Percentiles rank a stretch among this genome's conserved stretches.
Evolutionary conservation across 2,113 vertebrate species (phyloP).

Genomic region (Rattus rattus): DNA sequence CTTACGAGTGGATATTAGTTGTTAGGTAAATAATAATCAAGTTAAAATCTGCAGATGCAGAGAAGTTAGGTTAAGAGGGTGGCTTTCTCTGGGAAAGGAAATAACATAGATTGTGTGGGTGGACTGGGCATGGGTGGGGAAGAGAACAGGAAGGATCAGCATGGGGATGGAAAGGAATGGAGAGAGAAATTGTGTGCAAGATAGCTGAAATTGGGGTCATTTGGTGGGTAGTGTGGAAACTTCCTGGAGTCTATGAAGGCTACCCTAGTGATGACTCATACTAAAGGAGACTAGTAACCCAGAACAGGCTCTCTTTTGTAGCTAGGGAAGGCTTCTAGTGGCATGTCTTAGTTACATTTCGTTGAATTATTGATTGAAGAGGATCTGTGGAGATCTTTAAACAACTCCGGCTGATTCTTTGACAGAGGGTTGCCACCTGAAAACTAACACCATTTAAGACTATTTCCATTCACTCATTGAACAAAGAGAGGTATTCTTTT

Average conservation of each 20-base stretch:
- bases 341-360: not conserved
- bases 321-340: not conserved
- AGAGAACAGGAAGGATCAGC: not conserved
- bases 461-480: not conserved
- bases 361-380: not conserved
- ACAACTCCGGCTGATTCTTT: not conserved
- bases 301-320: not conserved
- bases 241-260: not conserved
- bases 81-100: not conserved
- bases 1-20: not conserved
- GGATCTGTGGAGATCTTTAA: not conserved
- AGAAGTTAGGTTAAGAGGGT: not conserved
- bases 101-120: not conserved
- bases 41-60: not conserved
- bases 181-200: not conserved
- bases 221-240: not conserved
- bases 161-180: not conserved
- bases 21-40: not conserved
- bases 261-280: not conserved
- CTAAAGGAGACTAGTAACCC: not conserved
- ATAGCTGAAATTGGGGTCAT: not conserved
- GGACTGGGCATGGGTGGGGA: not conserved
- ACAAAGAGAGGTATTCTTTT: not conserved
- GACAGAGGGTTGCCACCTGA: not conserved
- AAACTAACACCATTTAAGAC: not conserved